Evolutionary conservation across 1,140 invertebrate species (phyloP).

Genomic region (Acromyrmex charruanus): DNA sequence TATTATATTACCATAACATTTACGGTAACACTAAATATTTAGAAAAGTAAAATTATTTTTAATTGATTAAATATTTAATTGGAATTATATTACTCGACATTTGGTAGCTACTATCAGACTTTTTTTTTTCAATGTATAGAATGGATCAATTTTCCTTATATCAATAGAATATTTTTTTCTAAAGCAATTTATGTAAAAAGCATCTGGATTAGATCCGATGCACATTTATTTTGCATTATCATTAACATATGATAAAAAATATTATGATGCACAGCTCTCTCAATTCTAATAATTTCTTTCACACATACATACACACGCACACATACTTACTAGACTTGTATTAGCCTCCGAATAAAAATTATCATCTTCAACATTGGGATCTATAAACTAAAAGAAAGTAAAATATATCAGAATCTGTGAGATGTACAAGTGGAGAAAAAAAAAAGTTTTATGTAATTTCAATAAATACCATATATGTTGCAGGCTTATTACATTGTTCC

Average conservation of each 20-base stretch:
- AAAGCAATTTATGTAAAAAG: background rate
- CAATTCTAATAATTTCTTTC: background rate
- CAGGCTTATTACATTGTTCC: constrained; percentile 90
- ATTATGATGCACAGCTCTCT: too few relatives aligned
- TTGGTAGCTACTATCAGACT: too few relatives aligned
- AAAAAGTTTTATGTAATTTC: background rate
- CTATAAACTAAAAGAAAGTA: constrained; percentile 87
- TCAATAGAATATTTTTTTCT: constrained; percentile 18
- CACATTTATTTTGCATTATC: background rate
- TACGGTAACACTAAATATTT: too few relatives aligned
- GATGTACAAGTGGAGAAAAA: background rate
- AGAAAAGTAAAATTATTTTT: too few relatives aligned
- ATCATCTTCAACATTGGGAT: constrained; percentile 90
- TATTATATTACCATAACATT: too few relatives aligned
- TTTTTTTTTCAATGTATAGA: background rate
- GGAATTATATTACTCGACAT: too few relatives aligned
- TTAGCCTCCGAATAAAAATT: constrained; percentile 89
- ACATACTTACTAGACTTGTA: constrained; percentile 87
- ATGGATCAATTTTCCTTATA: background rate
- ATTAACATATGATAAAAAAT: too few relatives aligned
- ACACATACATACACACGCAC: constrained; percentile 58
- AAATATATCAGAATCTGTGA: constrained; percentile 14
- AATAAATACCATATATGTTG: constrained; percentile 88
- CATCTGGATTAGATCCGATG: background rate
- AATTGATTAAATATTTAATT: too few relatives aligned